phyloP scores from a whole-genome alignment of 2,113 vertebrate species.

The Corvus cornix region DNA sequence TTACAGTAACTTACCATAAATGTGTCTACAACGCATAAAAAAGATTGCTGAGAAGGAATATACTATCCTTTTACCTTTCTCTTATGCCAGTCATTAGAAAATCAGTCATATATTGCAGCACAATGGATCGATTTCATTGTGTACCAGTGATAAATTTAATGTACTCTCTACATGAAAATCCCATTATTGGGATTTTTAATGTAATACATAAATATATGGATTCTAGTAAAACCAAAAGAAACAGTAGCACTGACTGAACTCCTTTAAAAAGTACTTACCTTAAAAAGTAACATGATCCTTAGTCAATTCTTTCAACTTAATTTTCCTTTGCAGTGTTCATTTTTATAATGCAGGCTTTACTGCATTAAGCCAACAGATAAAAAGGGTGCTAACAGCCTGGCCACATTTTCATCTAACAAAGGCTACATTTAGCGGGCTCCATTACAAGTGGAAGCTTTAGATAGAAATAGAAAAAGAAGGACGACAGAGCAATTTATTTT shows the following conservation, averaged over 20 bases:
- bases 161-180: neutral
- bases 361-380: slow-evolving; percentile 44
- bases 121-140: slow-evolving; percentile 3
- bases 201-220: neutral
- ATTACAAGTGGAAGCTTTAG: slow-evolving; percentile 27
- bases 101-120: neutral
- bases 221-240: slow-evolving; percentile 4
- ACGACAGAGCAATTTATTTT: slow-evolving; percentile 38
- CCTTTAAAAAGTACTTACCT: neutral
- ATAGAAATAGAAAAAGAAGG: slow-evolving; percentile 31
- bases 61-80: neutral
- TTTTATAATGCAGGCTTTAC: neutral
- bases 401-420: slow-evolving; percentile 51
- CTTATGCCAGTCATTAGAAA: neutral
- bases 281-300: neutral
- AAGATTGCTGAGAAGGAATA: neutral
- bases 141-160: slow-evolving; percentile 9
- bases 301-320: slow-evolving; percentile 21
- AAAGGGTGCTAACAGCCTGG: slow-evolving; percentile 11
- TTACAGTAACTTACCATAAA: neutral
- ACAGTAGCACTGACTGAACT: neutral
- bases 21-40: neutral
- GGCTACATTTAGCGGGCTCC: slow-evolving; percentile 29
- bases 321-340: slow-evolving; percentile 10
- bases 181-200: neutral